Base-by-base conservation (phyloP, 2,888 invertebrate genomes). In the Chloromyia formosa region DNA sequence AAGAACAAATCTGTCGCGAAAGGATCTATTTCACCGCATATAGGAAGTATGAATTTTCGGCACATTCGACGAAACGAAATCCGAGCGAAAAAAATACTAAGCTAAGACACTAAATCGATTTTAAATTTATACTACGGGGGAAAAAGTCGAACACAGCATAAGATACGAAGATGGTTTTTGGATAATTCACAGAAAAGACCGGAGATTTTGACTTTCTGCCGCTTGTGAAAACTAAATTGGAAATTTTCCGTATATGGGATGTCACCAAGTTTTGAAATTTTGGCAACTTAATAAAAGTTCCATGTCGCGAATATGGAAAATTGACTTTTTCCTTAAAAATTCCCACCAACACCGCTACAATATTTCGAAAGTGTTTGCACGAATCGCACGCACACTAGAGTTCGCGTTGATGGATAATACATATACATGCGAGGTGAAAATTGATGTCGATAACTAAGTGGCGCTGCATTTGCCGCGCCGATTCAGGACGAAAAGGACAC, bases 241-340 rank as follows among this genome's bases (percentile, higher is more conserved):
- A 66, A 66, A 22, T 66, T 66, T 66, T 62, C 45, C 23, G 16
- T 35, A 56, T 72, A 72, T 62, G 74, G 62, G 42, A 68, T 76
- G 76, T 76, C 75, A 75, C 77, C 76, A 75, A 76, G 75, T 73
- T 78, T 80, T 77, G 77, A 78, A 74, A 77, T 78, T 78, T 78
- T 75, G 76, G 78, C 77, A 77, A 78, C 75, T 77, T 79, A 80
- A 80, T 80, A 80, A 80, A 80, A 80, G 80, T 80, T 81, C 80
- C 80, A 79, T 79, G 78, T 78, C 80, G 78, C 78, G 79, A 77
- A 78, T 78, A 80, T 78, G 79, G 79, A 80, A 80, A 81, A 79
- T 80, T 80, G 78, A 80, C 79, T 80, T 80, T 80, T 79, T 78
- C 77, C 77, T 75, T 74, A 69, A 74, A 68, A 73, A 71, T 71